These are phyloP conservation scores for Tortrix viridana DNA, from an alignment of 2,888 invertebrate genomes.

Conservation along the genomic window DNA sequence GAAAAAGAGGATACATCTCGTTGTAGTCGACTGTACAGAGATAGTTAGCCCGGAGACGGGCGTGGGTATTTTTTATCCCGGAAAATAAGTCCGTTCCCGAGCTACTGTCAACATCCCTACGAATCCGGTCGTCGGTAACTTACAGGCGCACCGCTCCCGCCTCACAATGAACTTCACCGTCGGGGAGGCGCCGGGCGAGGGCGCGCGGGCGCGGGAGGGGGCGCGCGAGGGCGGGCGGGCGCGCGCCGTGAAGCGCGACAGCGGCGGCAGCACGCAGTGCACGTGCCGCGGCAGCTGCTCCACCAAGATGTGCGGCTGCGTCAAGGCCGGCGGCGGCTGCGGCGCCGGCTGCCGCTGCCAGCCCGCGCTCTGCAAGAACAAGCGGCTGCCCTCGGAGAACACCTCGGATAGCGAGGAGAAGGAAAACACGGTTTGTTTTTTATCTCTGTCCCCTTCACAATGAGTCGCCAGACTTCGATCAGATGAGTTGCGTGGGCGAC, in stretches of 20 bases:
- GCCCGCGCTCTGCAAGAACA: constrained; percentile 68
- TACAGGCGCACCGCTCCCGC: constrained; percentile 69
- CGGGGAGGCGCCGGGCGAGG: constrained; percentile 40
- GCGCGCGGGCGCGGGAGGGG: constrained; percentile 4
- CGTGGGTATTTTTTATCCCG: no score
- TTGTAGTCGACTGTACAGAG: no score
- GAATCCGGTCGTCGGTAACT: no score
- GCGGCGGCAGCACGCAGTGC: constrained; percentile 85
- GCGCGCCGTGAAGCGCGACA: constrained; percentile 77
- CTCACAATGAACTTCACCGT: constrained; percentile 71
- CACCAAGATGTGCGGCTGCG: constrained; percentile 85
- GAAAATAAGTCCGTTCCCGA: no score
- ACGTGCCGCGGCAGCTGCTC: constrained; percentile 85
- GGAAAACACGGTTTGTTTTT: constrained; percentile 58
- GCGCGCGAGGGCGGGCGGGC: not conserved
- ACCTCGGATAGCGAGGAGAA: constrained; percentile 65
- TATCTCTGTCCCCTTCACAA: not conserved
- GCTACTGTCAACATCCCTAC: no score
- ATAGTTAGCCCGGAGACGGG: no score
- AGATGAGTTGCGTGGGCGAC: no score
- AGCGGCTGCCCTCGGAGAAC: constrained; percentile 45
- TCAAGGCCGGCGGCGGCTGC: constrained; percentile 78
- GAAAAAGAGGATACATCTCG: no score
- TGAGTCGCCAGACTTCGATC: not conserved
- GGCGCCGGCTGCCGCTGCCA: constrained; percentile 81